Base-by-base conservation (phyloP, 2,888 invertebrate genomes). In the Tachina grossa region DNA sequence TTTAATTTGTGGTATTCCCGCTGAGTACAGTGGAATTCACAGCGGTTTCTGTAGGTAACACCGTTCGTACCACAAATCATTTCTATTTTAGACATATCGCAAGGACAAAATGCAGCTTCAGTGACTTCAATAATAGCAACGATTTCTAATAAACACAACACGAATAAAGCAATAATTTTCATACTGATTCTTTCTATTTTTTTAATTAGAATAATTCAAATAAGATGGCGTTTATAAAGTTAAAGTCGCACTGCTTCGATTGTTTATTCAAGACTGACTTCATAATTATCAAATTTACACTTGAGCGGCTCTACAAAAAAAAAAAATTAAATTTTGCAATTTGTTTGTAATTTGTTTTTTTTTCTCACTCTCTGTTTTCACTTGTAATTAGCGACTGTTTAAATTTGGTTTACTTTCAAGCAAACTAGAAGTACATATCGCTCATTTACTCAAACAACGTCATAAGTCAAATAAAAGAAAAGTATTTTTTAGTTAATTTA, bases 11-110 rank as follows among this genome's bases (percentile, higher is more conserved):
- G 89, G 80, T 91, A 90, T 4, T 91, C 90, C 55, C 90, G 88
- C 75, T 92, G 91, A 61, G 96, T 96, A 92, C 98, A 99, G 86
- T 98, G 98, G 76, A 98, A 98, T 93, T 97, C 97, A 92, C 98
- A 99, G 8, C 98, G 98, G 87, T 97, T 98, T 93, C 97, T 98
- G 93, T 97, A 99, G 49, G 97, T 97, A 87, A 98, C 94, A 75
- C 97, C 97, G 92, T 98, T 97, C 92, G 97, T 96, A 66, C 97
- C 98, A 93, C 98, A 99, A 86, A 99, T 96, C 39, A 97, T 97
- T 92, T 96, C 96, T 92, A 96, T 96, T 14, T 89, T 87, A 69
- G 95, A 95, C 93, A 96, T 96, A 71, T 96, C 95, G 92, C 98
- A 98, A 88, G 96, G 95, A 93, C 98, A 98, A 92, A 96, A 91